Evolutionary conservation across 2,113 vertebrate genomes (phyloP), one percentile per base, ranked within the genome.

Genomic region (Desmodus rotundus): DNA sequence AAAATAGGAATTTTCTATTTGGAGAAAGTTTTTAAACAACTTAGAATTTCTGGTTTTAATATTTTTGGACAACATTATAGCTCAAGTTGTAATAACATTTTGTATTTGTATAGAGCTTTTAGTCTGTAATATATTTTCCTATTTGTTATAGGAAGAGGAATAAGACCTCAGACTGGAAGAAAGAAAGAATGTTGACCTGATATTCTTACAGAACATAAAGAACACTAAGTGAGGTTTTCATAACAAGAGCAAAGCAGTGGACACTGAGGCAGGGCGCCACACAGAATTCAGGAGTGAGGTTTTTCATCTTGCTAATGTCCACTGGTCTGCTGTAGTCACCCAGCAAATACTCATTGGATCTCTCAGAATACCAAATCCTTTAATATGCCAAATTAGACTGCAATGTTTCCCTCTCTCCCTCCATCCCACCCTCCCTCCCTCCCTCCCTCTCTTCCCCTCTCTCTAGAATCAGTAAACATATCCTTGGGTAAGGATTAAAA

Each of bases 1-100:
- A 87, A 93, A 91, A 91, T 50, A 63, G 56, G 9, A 58, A 70
- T 74, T 87, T 96, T 50, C 19, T 47, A 16, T 93, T 10, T 65
- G 45, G 52, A 92, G 36, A 80, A 87, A 87, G 72, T 81, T 94
- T 36, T 77, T 68, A 28, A 80, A 65, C 63, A 92, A 61, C 9
- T 47, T 41, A 95, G 31, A 52, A 67, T 78, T 91, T 95, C 31
- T 84, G 50, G 52, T 43, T 3, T 24, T 93, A 17, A 61, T 93
- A 72, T 33, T 89, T 31, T 91, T 67, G 70, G 31, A 73, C 5
- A 67, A n/a, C 38, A 14, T 52, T 65, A 41, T 56, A 16, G 22
- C 17, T 9, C 24, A 73, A 24, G 24, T 70, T 89, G 43, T 65
- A 82, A 28, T 76, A 72, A 36, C 54, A 33, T 33, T 4, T 70